Base-by-base conservation (phyloP, 2,797 vertebrate genomes). In the Helarctos malayanus region DNA sequence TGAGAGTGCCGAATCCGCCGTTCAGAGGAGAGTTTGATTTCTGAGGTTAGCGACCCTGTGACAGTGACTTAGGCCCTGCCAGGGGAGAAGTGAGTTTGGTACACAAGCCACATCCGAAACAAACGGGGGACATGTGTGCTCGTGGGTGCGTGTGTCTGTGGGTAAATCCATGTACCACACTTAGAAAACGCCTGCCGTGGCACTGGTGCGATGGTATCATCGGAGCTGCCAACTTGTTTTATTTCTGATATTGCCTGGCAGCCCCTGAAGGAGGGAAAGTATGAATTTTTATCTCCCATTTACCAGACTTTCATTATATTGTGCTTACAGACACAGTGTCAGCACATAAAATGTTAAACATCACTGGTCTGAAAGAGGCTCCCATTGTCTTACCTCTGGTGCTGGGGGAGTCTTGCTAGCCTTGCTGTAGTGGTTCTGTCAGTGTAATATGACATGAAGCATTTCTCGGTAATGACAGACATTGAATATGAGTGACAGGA, bases 401-500 rank as follows among this genome's bases (percentile, higher is more conserved):
- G 98, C 98, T 97, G 95, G 97, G 98, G 98, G 98, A 98, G 92
- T 98, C 97, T 97, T 96, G 98, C 98, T 45, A 96, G 98, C 98
- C 97, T 97, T 98, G 97, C 96, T 49, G 97, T 93, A 95, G 96
- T 97, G 97, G 86, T 98, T 98, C 98, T 98, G 98, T 98, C 98
- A 98, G 97, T 98, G 98, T 98, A 98, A 98, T 97, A 98, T 98
- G 98, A 99, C 99, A 98, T 97, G 98, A 98, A 98, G 98, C 98
- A 98, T 99, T 98, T 98, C 98, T 98, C 97, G 95, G 96, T 98
- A 98, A 98, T 99, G 99, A 98, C 98, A 98, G 98, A 98, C 98
- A 98, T 97, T 98, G 98, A 98, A 98, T 98, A 98, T 98, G 98
- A 99, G 98, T 98, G 98, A 99, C 99, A 98, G 98, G 98, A 98